Evolutionary conservation across 1,140 invertebrate genomes (phyloP).

Genomic region (Campoletis sonorensis): DNA sequence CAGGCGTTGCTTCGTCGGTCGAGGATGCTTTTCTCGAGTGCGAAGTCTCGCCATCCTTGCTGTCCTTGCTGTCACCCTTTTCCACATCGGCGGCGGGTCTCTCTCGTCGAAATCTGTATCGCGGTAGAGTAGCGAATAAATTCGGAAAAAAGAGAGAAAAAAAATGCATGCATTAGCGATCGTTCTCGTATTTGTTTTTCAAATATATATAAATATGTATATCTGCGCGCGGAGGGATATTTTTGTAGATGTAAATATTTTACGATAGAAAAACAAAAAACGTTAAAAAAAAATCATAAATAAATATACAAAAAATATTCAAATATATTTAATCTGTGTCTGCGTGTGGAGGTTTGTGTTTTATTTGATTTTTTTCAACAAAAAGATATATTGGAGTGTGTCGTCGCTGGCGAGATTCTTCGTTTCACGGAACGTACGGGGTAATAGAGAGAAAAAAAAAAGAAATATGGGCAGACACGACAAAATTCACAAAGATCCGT

Average conservation of each 20-base stretch:
- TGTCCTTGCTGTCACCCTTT: slow-evolving; percentile 78
- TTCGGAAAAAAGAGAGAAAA: slow-evolving; percentile 52
- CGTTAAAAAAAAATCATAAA: background rate
- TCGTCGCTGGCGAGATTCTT: slow-evolving; percentile 15
- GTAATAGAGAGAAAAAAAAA: background rate
- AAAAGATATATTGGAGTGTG: background rate
- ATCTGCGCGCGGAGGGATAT: slow-evolving; percentile 37
- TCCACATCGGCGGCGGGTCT: slow-evolving; percentile 79
- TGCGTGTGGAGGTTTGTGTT: too few relatives aligned
- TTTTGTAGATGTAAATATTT: slow-evolving; percentile 35
- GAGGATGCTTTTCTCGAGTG: slow-evolving; percentile 80
- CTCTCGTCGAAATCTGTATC: slow-evolving; percentile 72
- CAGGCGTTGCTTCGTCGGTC: slow-evolving; percentile 75
- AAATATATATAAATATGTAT: too few relatives aligned
- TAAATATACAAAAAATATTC: slow-evolving; percentile 24
- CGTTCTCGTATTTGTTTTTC: background rate
- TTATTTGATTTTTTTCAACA: background rate
- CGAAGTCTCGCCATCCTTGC: slow-evolving; percentile 71
- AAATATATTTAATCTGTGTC: too few relatives aligned
- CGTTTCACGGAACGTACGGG: slow-evolving; percentile 33
- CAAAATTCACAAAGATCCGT: slow-evolving; percentile 8
- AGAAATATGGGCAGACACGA: background rate
- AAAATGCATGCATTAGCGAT: slow-evolving; percentile 44
- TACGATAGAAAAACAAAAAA: too few relatives aligned
- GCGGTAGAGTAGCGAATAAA: slow-evolving; percentile 25